Evolutionary conservation across 2,888 invertebrate species (phyloP).

Genomic region (Ariolimax columbianus): DNA sequence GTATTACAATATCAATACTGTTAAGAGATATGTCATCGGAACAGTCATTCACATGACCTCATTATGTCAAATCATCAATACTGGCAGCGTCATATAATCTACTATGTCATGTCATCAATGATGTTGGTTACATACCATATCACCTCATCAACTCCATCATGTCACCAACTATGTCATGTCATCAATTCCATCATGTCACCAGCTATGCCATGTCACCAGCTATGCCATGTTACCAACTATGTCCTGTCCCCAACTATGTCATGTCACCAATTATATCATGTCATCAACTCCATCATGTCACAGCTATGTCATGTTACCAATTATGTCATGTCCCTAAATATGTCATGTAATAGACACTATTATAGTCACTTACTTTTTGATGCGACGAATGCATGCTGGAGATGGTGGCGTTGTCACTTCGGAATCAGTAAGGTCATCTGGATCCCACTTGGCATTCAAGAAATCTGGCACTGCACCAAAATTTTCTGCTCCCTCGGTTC

Average conservation of each 20-base stretch:
- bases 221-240: not conserved
- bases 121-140: not conserved
- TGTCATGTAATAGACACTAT: not conserved
- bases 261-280: not conserved
- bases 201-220: not conserved
- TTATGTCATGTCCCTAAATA: not conserved
- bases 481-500: conserved; percentile 32
- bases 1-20: too few species aligned
- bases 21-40: not conserved
- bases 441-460: conserved; percentile 50
- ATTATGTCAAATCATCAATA: not conserved
- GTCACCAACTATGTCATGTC: too few species aligned
- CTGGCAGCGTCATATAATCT: not conserved
- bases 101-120: not conserved
- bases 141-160: too few species aligned
- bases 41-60: not conserved
- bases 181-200: not conserved
- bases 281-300: not conserved
- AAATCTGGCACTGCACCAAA: conserved; percentile 39
- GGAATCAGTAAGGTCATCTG: conserved; percentile 44
- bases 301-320: not conserved
- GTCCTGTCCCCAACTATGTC: not conserved
- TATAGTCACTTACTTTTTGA: conserved; percentile 47
- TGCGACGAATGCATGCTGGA: conserved; percentile 46
- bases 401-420: conserved; percentile 41